These are phyloP conservation scores for Ophion costatus DNA, from an alignment of 2,888 invertebrate species.

Conservation along the genomic window DNA sequence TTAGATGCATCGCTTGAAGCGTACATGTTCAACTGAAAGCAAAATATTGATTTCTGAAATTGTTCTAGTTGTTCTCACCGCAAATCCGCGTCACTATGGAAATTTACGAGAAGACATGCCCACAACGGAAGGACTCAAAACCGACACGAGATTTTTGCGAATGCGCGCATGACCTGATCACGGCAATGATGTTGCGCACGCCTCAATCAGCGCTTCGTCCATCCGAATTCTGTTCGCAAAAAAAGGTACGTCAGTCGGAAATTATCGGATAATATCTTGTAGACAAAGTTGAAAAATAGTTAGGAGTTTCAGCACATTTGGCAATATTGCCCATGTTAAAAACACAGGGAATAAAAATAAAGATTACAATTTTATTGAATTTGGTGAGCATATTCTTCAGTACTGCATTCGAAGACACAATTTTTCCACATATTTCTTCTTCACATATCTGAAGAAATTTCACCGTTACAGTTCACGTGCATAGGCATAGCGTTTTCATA, in stretches of 20 bases:
- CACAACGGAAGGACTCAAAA: constrained; percentile 3
- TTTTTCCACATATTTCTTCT: no score
- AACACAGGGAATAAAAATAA: not conserved
- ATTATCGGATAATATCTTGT: no score
- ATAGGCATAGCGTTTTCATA: no score
- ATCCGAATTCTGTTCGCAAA: constrained; percentile 1
- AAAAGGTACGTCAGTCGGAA: not conserved
- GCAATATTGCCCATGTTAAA: not conserved
- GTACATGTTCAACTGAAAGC: no score
- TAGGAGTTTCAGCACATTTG: not conserved
- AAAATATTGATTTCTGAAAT: not conserved
- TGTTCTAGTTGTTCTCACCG: constrained; percentile 13
- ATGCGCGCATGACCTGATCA: constrained; percentile 1
- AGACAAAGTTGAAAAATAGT: no score
- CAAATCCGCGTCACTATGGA: constrained; percentile 15
- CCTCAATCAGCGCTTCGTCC: not conserved
- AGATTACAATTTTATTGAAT: no score
- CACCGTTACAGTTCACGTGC: no score
- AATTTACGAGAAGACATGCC: constrained; percentile 3
- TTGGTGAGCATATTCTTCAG: no score
- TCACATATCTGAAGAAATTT: no score
- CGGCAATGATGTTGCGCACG: constrained; percentile 25
- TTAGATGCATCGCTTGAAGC: not conserved
- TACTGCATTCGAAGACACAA: no score
- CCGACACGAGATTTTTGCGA: constrained; percentile 17